Base-by-base conservation (phyloP, 2,113 vertebrate species). In the Sphyrna mokarran region DNA sequence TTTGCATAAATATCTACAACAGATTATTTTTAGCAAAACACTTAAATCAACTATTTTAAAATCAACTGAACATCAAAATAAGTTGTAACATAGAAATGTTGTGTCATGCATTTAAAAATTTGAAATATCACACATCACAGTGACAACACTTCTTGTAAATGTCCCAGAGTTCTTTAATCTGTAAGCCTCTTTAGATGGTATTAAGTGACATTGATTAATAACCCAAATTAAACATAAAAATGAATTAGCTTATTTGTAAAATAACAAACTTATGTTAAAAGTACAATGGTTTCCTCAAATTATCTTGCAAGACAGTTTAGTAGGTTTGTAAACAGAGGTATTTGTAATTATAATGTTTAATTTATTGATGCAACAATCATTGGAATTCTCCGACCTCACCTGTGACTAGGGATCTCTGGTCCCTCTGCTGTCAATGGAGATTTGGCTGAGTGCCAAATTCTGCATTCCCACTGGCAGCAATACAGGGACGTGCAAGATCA, bases 41-140 rank as follows among this genome's bases (percentile, higher is more conserved):
- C 6, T 37, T 70, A 43, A 94, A 63, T n/a, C 61, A 40, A n/a
- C 18, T 63, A 37, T 37, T 94, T 48, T 94, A 20, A 80, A 37
- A 40, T 83, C 76, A 83, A 83, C n/a, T 83, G 37, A 83, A 83
- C 78, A 83, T 83, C 78, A 83, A 83, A 83, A 83, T 83, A 83
- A 37, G 16, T 18, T 4, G n/a, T 83, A 29, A 33, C 72, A 9
- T 7, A 76, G 72, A 13, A 33, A 76, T 76, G n/a, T 83, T 20
- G 18, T 40, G 37, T 83, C 16, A 43, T 43, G 80, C 37, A 83
- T 43, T 83, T 40, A 83, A 20, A 37, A 83, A 40, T 18, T 76
- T 76, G 33, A 11, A 76, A 1, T 13, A 76, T 83, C 37, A 83
- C 18, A 40, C 1, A 37, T 72, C 70, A 76, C 72, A 76, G 29